Evolutionary conservation across 1,140 invertebrate genomes (phyloP), one percentile per base, ranked within the genome.

Genomic region (Lasaia peninsularis): DNA sequence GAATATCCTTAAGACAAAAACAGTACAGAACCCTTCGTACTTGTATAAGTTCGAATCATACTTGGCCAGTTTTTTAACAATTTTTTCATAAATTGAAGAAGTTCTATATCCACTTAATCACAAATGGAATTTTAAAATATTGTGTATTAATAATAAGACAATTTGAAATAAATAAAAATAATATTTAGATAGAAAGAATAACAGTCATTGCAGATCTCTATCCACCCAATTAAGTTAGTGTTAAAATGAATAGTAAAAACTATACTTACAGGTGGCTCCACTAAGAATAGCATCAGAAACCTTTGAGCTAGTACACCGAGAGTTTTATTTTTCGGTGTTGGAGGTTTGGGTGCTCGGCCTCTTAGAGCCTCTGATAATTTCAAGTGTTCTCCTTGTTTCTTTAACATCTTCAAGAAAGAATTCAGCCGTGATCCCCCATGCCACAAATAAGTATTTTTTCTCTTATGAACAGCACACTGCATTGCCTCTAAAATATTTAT

Each of bases 401-500:
- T 89, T 37, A 90, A 62, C 67, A 84, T 79, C 58, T 83, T 82
- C 35, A 90, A 71, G 71, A 89, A 89, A 4, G 83, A 75, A 67
- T 90, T 81, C 56, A 90, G 64, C 69, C 86, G 80, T 67, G 85
- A 69, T 11, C 80, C 84, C 52, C 91, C 92, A 80, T 91, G 90
- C 92, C 92, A 93, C 8, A 89, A 70, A 67, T 93, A 93, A 34
- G 90, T 91, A 74, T 93, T 92, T 74, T 92, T 92, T 32, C 90
- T 88, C 67, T 91, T 90, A 63, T 92, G 90, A 9, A 91, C 91
- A 20, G 94, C 92, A 86, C 94, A 93, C 71, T 94, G 91, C 66
- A 94, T 90, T 74, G 93, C 93, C 75, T 94, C 94, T 50, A 94
- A 78, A 50, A 95, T 93, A 86, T 94, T 95, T 32, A 95, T 93